Evolutionary conservation across 2,797 vertebrate genomes (phyloP).

Genomic region (Leptoclinus maculatus): DNA sequence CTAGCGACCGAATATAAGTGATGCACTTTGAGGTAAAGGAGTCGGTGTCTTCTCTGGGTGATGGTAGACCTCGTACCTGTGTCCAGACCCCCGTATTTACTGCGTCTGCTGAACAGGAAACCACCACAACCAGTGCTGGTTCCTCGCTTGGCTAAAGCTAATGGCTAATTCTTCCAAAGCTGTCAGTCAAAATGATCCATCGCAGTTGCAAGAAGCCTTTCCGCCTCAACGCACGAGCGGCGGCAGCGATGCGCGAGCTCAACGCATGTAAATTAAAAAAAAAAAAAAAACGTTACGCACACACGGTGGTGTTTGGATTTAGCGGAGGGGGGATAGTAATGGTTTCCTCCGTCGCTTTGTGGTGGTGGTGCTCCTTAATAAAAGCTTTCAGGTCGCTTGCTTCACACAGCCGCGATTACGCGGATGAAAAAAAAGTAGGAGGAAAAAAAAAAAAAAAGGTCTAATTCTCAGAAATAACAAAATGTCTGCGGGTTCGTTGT

Average conservation of each 20-base stretch:
- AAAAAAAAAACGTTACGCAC: constrained; percentile 37
- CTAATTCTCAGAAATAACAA: constrained; percentile 67
- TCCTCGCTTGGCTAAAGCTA: constrained; percentile 61
- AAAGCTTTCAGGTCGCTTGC: constrained; percentile 9
- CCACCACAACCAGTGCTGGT: constrained; percentile 33
- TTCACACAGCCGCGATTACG: constrained; percentile 14
- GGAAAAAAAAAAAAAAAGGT: background rate
- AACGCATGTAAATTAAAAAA: constrained; percentile 49
- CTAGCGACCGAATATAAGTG: constrained; percentile 50
- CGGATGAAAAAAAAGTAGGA: constrained; percentile 28
- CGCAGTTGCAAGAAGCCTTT: constrained; percentile 48
- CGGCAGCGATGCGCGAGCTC: constrained; percentile 43
- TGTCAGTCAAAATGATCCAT: constrained; percentile 81
- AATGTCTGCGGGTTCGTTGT: constrained; percentile 74
- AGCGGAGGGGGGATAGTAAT: constrained; percentile 1
- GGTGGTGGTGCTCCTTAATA: constrained; percentile 6
- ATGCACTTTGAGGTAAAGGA: constrained; percentile 43
- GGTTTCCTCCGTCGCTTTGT: constrained; percentile 12
- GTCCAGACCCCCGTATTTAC: constrained; percentile 46
- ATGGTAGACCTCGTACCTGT: constrained; percentile 39
- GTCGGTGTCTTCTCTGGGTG: constrained; percentile 30
- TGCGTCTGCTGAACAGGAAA: constrained; percentile 42
- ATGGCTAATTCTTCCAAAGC: constrained; percentile 66
- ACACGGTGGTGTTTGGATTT: constrained; percentile 20
- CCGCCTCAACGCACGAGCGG: constrained; percentile 50